Conservation (phyloP, 1,140 invertebrate genomes). For the Trachymyrmex septentrionalis region DNA sequence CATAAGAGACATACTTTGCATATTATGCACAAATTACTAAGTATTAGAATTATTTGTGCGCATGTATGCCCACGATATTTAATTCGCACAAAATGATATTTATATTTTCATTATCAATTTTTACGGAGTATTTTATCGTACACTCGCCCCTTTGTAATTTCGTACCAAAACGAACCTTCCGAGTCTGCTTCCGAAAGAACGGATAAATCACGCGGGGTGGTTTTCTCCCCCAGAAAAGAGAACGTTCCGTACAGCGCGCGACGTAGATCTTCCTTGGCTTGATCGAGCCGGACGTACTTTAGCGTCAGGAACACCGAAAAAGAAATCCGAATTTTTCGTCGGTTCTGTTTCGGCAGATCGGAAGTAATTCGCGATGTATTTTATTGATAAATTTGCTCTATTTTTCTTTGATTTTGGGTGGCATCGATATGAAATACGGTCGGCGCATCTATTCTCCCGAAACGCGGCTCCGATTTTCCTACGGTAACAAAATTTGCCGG, state of each 20-base stretch:
- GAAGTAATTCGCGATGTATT: background rate
- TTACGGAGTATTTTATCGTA: background rate
- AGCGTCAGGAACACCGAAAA: constrained; percentile 34
- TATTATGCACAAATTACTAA: constrained; percentile 26
- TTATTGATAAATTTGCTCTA: constrained; percentile 3
- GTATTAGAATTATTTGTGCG: background rate
- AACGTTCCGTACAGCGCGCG: constrained; percentile 10
- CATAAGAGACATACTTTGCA: constrained; percentile 1
- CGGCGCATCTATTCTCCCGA: constrained; percentile 26
- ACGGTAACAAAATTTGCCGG: constrained; percentile 59
- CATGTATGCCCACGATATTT: background rate
- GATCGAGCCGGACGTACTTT: constrained; percentile 54
- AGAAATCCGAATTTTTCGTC: background rate
- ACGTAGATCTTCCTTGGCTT: constrained; percentile 35
- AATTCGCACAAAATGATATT: constrained; percentile 2
- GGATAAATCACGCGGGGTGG: constrained; percentile 27
- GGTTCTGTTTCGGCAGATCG: background rate
- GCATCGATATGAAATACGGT: background rate
- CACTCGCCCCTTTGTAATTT: constrained; percentile 23
- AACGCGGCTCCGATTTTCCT: constrained; percentile 32
- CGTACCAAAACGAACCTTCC: constrained; percentile 43
- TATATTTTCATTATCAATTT: background rate
- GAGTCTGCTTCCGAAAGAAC: constrained; percentile 31
- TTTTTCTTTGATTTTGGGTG: constrained; percentile 46
- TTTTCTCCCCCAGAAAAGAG: background rate